phyloP scores from a whole-genome alignment of 2,113 vertebrate genomes.

The Ascaphus truei region DNA sequence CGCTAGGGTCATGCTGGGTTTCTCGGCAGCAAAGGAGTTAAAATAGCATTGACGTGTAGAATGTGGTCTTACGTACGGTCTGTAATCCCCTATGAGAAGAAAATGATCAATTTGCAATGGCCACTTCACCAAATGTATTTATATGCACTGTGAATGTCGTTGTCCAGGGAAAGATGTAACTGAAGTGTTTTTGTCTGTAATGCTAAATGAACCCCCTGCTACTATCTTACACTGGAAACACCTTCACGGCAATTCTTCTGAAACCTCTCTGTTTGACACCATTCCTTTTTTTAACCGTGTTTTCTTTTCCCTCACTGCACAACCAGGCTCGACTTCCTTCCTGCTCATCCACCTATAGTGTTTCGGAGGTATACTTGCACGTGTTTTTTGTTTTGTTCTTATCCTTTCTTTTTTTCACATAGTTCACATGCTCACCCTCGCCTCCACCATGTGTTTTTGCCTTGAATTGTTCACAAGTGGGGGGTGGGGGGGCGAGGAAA shows the following conservation, averaged over 20 bases:
- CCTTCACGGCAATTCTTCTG: slow-evolving; percentile 59
- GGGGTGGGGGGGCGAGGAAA: slow-evolving; percentile 40
- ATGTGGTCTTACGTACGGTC: no score
- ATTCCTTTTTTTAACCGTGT: slow-evolving; percentile 77
- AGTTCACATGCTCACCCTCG: slow-evolving; percentile 62
- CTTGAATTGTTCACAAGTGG: slow-evolving; percentile 66
- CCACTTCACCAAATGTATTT: no score
- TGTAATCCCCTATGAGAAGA: no score
- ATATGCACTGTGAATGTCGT: no score
- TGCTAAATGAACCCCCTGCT: slow-evolving; percentile 51
- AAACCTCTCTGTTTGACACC: slow-evolving; percentile 61
- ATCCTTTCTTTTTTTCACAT: slow-evolving; percentile 47
- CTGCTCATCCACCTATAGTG: slow-evolving; percentile 99
- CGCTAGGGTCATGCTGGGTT: no score
- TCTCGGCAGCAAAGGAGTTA: no score
- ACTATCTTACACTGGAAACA: slow-evolving; percentile 63
- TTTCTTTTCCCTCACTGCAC: slow-evolving; percentile 83
- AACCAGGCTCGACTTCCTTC: slow-evolving; percentile 97
- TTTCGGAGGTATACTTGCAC: slow-evolving; percentile 99
- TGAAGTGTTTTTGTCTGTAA: slow-evolving; percentile 2
- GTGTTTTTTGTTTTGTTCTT: slow-evolving; percentile 58
- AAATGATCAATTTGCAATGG: no score
- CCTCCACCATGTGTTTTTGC: slow-evolving; percentile 63
- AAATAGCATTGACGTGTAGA: no score
- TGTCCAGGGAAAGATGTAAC: neutral